Percentiles rank a stretch among this genome's conserved stretches.
Conservation (phyloP, 1,140 invertebrate genomes). For the Elymnias hypermnestra region DNA sequence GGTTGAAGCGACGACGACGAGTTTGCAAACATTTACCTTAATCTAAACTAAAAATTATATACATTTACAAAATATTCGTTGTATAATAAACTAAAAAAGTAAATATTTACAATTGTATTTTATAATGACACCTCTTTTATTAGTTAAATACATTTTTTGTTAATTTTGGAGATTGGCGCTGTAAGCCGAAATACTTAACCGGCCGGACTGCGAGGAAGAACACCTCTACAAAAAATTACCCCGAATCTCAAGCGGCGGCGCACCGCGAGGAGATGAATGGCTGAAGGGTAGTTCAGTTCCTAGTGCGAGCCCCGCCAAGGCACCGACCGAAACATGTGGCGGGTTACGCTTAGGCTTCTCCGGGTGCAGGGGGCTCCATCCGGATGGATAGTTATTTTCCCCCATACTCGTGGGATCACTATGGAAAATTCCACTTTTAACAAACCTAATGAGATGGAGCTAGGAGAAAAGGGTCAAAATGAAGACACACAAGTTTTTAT, state of each 20-base stretch:
- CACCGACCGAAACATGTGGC: conserved; percentile 6
- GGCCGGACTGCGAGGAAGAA: conserved; percentile 7
- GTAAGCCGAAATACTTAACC: too few relatives aligned
- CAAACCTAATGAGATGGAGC: background rate
- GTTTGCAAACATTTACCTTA: too few relatives aligned
- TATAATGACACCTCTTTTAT: too few relatives aligned
- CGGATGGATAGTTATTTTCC: conserved; percentile 5
- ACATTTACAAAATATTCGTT: too few relatives aligned
- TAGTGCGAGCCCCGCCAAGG: conserved; percentile 6
- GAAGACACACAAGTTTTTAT: background rate
- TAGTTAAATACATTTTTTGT: too few relatives aligned
- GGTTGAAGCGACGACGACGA: too few relatives aligned
- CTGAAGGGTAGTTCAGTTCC: conserved; percentile 8
- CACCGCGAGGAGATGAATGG: conserved; percentile 9
- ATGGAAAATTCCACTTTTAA: background rate
- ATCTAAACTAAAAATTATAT: too few relatives aligned
- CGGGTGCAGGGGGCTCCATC: background rate
- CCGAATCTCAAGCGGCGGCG: conserved; percentile 4
- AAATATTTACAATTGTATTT: too few relatives aligned
- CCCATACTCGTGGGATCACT: conserved; percentile 5
- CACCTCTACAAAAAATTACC: conserved; percentile 7
- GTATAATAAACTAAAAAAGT: too few relatives aligned
- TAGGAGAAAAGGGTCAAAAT: background rate
- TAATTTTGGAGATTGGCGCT: too few relatives aligned
- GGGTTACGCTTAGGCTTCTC: conserved; percentile 4